Conservation (phyloP, 2,888 invertebrate genomes). For the Latheticus oryzae region DNA sequence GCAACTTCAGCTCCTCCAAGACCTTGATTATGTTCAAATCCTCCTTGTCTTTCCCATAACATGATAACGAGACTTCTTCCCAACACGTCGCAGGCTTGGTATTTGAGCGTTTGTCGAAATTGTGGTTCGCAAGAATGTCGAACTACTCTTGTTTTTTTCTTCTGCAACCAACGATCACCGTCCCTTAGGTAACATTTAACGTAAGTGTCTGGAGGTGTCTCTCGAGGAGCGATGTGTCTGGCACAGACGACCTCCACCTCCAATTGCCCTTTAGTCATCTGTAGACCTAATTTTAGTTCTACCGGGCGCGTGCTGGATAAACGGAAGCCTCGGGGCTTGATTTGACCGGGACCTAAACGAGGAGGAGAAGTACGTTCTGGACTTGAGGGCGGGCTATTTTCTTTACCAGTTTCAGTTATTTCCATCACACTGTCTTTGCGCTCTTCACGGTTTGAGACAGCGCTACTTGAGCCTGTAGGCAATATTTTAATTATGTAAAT, state of each 20-base stretch:
- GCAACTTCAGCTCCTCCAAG: conserved; percentile 81
- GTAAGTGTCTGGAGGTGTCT: conserved; percentile 87
- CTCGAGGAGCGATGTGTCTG: conserved; percentile 75
- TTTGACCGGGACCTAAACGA: conserved; percentile 81
- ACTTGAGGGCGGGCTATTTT: conserved; percentile 70
- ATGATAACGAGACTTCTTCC: conserved; percentile 88
- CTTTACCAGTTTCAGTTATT: conserved; percentile 66
- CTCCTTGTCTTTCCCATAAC: conserved; percentile 92
- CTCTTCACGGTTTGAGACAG: conserved; percentile 61
- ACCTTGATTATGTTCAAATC: conserved; percentile 84
- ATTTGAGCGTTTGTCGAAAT: conserved; percentile 89
- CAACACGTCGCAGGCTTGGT: conserved; percentile 81
- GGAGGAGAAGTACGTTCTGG: conserved; percentile 69
- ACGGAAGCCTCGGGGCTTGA: conserved; percentile 81
- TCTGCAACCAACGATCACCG: conserved; percentile 89
- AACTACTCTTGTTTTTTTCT: conserved; percentile 89
- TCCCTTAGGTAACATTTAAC: conserved; percentile 93
- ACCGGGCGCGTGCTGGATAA: conserved; percentile 77
- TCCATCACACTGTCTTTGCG: conserved; percentile 73
- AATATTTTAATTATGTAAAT: conserved; percentile 10
- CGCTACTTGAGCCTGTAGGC: conserved; percentile 54
- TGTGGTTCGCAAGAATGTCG: conserved; percentile 86
- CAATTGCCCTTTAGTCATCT: conserved; percentile 91
- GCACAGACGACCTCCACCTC: conserved; percentile 88
- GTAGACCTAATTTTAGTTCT: conserved; percentile 87